Evolutionary conservation across 2,888 invertebrate species (phyloP).

Genomic region (Cactoblastis cactorum): DNA sequence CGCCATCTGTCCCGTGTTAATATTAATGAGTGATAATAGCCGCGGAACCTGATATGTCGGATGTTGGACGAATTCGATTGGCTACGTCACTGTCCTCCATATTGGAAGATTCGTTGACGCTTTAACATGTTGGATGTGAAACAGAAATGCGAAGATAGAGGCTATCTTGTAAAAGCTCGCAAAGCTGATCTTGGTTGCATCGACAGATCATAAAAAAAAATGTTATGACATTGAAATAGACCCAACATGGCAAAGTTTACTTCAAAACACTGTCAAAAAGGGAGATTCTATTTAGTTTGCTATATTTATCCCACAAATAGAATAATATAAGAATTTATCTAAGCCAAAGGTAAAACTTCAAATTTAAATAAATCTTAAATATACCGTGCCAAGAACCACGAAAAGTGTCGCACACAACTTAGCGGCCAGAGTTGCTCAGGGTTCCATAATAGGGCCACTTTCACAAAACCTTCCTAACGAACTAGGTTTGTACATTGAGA

Average conservation of each 20-base stretch:
- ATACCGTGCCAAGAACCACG: not conserved
- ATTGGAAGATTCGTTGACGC: not conserved
- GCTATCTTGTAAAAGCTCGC: too few species aligned
- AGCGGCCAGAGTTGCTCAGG: conserved; percentile 6
- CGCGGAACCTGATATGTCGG: not conserved
- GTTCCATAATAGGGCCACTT: conserved; percentile 7
- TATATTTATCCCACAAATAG: too few species aligned
- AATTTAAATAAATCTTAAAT: too few species aligned
- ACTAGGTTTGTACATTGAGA: not conserved
- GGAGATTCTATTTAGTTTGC: too few species aligned
- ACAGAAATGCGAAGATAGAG: too few species aligned
- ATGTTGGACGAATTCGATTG: not conserved
- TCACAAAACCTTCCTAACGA: conserved; percentile 7
- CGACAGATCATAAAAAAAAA: too few species aligned
- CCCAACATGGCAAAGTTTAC: too few species aligned
- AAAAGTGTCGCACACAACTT: not conserved
- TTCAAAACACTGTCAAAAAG: too few species aligned
- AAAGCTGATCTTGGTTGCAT: too few species aligned
- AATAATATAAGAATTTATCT: too few species aligned
- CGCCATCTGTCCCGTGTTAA: conserved; percentile 3
- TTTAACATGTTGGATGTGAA: not conserved
- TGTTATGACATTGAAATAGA: too few species aligned
- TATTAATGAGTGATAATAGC: conserved; percentile 5
- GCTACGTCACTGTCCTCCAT: not conserved
- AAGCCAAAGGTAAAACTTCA: too few species aligned